Conservation (phyloP, 2,113 vertebrate genomes). For the Propithecus coquereli region DNA sequence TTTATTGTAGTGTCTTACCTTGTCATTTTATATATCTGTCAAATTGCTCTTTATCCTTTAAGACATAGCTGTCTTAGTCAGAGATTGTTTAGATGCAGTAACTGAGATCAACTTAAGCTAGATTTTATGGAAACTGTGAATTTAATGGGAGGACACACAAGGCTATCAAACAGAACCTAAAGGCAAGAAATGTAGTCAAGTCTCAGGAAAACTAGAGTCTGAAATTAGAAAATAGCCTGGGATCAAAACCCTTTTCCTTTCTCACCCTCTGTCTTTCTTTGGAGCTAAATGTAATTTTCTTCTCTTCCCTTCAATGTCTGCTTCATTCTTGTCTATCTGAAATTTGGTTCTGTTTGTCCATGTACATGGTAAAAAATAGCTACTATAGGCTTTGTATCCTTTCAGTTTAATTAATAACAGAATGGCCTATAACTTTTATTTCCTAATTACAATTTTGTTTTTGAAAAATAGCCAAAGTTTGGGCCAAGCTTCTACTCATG, state of each 20-base stretch:
- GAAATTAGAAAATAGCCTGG: not conserved
- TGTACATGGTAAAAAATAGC: not conserved
- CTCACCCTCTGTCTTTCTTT: not conserved
- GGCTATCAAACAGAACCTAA: not conserved
- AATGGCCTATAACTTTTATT: not conserved
- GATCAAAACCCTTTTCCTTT: not conserved
- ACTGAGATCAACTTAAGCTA: not conserved
- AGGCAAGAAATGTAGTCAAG: not conserved
- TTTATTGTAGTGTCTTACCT: not conserved
- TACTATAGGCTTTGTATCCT: not conserved
- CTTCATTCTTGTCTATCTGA: not conserved
- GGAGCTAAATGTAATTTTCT: not conserved
- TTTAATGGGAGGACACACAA: not conserved
- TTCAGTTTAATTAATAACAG: not conserved
- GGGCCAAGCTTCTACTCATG: not conserved
- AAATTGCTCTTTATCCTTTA: not conserved
- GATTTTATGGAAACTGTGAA: not conserved
- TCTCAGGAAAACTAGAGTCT: not conserved
- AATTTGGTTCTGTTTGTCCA: not conserved
- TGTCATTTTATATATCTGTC: not conserved
- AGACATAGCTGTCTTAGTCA: not conserved
- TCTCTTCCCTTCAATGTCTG: not conserved
- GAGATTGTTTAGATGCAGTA: not conserved
- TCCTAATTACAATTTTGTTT: not conserved
- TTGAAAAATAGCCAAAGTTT: not conserved